Percentiles rank a stretch among this genome's conserved stretches.
Evolutionary conservation across 2,888 invertebrate species (phyloP).

Genomic region (Nomada ruficornis): DNA sequence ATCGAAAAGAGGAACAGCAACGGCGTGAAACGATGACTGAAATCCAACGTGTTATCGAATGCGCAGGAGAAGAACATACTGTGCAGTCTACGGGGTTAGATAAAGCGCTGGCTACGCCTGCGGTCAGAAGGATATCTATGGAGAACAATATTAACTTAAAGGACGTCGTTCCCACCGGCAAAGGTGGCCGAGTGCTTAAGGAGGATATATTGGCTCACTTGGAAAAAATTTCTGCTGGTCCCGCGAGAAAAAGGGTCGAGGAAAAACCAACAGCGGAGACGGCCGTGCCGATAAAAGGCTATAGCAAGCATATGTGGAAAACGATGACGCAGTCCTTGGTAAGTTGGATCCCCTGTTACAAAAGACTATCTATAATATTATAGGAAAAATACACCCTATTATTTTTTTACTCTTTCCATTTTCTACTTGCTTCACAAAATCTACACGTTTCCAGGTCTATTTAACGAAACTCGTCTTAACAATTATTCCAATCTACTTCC

Average conservation of each 20-base stretch:
- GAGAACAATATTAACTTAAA: conserved; percentile 88
- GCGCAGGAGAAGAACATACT: background rate
- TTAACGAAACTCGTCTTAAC: too few relatives aligned
- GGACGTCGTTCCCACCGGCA: conserved; percentile 92
- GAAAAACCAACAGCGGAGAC: conserved; percentile 72
- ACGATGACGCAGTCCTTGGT: conserved; percentile 96
- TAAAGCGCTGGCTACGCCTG: conserved; percentile 93
- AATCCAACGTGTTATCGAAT: conserved; percentile 72
- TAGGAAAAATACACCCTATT: background rate
- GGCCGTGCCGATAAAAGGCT: conserved; percentile 91
- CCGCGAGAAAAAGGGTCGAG: background rate
- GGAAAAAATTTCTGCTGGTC: conserved; percentile 41
- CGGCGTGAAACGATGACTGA: conserved; percentile 5
- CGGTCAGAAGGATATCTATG: conserved; percentile 96
- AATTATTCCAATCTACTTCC: too few relatives aligned
- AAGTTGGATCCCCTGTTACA: conserved; percentile 73
- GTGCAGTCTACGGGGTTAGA: conserved; percentile 38
- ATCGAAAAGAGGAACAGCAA: background rate
- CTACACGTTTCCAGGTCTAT: background rate
- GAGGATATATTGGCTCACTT: conserved; percentile 92
- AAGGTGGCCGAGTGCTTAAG: conserved; percentile 95
- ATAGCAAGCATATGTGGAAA: conserved; percentile 97
- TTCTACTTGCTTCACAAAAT: background rate
- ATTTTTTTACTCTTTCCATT: background rate
- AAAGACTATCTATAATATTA: background rate